A percentile compares a stretch with the other conserved stretches of the same genome.
phyloP scores from a whole-genome alignment of 2,113 vertebrate genomes.

The Conger conger region DNA sequence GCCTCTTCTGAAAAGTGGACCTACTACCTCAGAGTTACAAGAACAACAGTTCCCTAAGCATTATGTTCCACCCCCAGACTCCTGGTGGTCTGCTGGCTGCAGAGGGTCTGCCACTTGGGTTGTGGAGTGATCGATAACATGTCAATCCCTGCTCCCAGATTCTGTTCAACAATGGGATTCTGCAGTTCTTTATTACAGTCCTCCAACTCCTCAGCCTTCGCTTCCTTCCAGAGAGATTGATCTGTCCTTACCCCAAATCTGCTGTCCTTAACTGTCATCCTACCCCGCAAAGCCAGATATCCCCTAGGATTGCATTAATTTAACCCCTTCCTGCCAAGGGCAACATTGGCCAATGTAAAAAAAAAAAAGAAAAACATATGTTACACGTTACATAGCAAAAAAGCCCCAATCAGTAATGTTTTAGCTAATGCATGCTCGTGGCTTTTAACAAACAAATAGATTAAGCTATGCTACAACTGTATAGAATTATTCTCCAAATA shows the following conservation, averaged over 20 bases:
- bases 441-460: too few relatives aligned
- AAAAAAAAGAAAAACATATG: not conserved
- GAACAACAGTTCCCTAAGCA: too few relatives aligned
- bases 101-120: not conserved
- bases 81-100: not conserved
- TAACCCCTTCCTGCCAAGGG: too few relatives aligned
- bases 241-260: not conserved
- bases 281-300: not conserved
- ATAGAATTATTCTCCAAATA: too few relatives aligned
- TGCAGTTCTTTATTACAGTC: not conserved
- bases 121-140: not conserved
- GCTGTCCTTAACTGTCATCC: not conserved
- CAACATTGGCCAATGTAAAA: not conserved
- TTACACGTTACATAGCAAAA: too few relatives aligned
- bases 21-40: too few relatives aligned
- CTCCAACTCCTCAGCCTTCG: not conserved
- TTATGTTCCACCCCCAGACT: not conserved
- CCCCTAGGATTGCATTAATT: not conserved
- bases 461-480: too few relatives aligned
- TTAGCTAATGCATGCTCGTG: too few relatives aligned
- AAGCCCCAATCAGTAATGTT: too few relatives aligned
- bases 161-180: not conserved
- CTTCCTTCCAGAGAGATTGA: not conserved
- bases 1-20: too few relatives aligned
- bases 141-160: not conserved